phyloP scores from a whole-genome alignment of 2,113 vertebrate genomes.

The Eleginops maclovinus region DNA sequence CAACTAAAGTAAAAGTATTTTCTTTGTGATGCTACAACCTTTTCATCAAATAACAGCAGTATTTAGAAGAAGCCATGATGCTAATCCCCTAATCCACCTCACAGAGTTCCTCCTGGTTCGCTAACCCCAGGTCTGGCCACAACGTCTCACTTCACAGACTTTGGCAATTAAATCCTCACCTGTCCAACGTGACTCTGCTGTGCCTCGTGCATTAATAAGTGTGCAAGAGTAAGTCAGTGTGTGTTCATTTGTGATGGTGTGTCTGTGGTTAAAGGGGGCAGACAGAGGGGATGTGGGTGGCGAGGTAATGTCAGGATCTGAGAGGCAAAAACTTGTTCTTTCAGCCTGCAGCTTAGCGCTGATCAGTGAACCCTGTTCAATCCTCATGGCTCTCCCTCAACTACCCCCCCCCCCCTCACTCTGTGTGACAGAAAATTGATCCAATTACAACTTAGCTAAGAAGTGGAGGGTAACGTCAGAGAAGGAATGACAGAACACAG shows the following conservation, averaged over 20 bases:
- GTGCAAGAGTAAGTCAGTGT: neutral
- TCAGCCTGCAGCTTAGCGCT: slow-evolving; percentile 48
- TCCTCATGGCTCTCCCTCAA: neutral
- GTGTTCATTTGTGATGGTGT: neutral
- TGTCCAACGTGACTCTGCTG: slow-evolving; percentile 45
- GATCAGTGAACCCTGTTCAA: slow-evolving; percentile 42
- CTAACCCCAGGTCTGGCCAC: slow-evolving; percentile 48
- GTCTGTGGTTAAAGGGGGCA: slow-evolving; percentile 31
- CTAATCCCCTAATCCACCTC: slow-evolving; percentile 57
- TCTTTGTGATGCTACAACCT: slow-evolving; percentile 41
- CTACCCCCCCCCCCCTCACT: neutral
- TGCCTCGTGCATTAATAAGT: slow-evolving; percentile 28
- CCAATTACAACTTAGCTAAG: slow-evolving; percentile 48
- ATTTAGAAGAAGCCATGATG: slow-evolving; percentile 23
- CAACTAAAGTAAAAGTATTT: slow-evolving; percentile 47
- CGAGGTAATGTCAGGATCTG: slow-evolving; percentile 40
- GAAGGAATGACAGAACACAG: slow-evolving; percentile 23
- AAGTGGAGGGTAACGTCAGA: slow-evolving; percentile 34
- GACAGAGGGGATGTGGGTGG: slow-evolving; percentile 29
- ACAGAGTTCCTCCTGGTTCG: slow-evolving; percentile 12
- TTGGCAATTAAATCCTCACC: slow-evolving; percentile 73
- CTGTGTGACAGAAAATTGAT: slow-evolving; percentile 46
- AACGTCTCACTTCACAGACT: slow-evolving; percentile 60
- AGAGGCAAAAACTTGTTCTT: slow-evolving; percentile 35
- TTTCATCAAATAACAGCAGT: slow-evolving; percentile 47